Conservation (phyloP, 2,888 invertebrate genomes). For the Campoplex nolae region DNA sequence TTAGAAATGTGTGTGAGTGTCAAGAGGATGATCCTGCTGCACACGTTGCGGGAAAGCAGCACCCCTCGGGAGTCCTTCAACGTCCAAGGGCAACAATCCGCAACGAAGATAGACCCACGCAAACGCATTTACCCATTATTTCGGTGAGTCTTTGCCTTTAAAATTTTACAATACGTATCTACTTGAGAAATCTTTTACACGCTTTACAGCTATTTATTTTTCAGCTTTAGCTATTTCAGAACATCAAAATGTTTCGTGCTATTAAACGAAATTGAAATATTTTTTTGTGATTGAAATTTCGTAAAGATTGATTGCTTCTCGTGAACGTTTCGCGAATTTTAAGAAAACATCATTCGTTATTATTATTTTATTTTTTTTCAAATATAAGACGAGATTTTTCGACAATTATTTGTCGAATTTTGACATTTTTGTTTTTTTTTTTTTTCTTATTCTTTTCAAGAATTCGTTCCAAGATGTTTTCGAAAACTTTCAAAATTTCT, state of each 20-base stretch:
- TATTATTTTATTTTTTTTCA: background rate
- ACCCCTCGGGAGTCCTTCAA: slow-evolving; percentile 56
- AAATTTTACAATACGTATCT: background rate
- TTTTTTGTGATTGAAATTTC: background rate
- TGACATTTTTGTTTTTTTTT: no score
- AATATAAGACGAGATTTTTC: no score
- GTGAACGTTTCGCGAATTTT: background rate
- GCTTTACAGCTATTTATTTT: slow-evolving; percentile 5
- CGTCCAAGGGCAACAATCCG: slow-evolving; percentile 31
- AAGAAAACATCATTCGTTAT: background rate
- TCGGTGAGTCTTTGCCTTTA: background rate
- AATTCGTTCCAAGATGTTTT: no score
- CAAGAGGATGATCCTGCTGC: slow-evolving; percentile 38
- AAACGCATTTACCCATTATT: background rate
- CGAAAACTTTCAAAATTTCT: no score
- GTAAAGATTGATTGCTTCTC: background rate
- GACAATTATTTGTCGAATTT: no score
- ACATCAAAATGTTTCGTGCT: background rate
- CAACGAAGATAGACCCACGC: slow-evolving; percentile 11
- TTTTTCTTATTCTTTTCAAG: no score
- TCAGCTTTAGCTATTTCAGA: background rate
- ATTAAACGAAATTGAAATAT: background rate
- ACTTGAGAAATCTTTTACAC: background rate
- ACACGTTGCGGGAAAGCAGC: slow-evolving; percentile 10
- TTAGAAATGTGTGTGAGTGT: slow-evolving; percentile 47